phyloP scores from a whole-genome alignment of 1,140 invertebrate species.

The Drosophila insularis region DNA sequence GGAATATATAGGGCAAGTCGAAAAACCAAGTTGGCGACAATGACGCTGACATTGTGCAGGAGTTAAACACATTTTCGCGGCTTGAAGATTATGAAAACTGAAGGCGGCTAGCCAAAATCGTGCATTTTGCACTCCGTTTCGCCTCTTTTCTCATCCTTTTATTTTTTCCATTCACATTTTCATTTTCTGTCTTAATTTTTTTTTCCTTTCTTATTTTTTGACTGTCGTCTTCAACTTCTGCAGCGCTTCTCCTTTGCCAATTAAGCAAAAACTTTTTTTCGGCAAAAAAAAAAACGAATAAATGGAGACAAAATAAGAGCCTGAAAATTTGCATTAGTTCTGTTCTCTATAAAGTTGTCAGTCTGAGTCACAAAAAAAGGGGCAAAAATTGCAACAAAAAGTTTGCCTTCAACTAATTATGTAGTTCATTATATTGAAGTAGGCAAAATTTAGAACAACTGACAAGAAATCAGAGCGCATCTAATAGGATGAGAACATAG shows the following conservation, averaged over 20 bases:
- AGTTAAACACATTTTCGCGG: slow-evolving; percentile 70
- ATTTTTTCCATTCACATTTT: background rate
- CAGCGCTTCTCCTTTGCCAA: slow-evolving; percentile 46
- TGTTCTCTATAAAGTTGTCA: slow-evolving; percentile 25
- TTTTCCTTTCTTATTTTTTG: slow-evolving; percentile 9
- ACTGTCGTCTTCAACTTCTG: slow-evolving; percentile 16
- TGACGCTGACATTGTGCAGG: slow-evolving; percentile 65
- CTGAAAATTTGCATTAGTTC: slow-evolving; percentile 51
- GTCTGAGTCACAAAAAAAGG: slow-evolving; percentile 6
- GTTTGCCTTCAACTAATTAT: slow-evolving; percentile 59
- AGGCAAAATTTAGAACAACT: slow-evolving; percentile 5
- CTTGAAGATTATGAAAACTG: slow-evolving; percentile 63
- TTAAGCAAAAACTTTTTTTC: slow-evolving; percentile 64
- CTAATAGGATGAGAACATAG: background rate
- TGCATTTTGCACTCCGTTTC: slow-evolving; percentile 17
- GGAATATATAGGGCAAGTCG: slow-evolving; percentile 29
- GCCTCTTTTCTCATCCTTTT: background rate
- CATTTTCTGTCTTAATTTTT: background rate
- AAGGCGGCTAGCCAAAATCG: slow-evolving; percentile 30
- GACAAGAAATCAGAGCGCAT: background rate
- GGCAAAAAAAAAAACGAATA: slow-evolving; percentile 6
- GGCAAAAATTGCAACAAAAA: slow-evolving; percentile 4
- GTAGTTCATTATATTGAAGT: slow-evolving; percentile 56
- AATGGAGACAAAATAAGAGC: slow-evolving; percentile 35
- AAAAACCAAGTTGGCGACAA: slow-evolving; percentile 49